Evolutionary conservation across 2,888 invertebrate genomes (phyloP), one percentile per base, ranked within the genome.

Genomic region (Athalia circularis): DNA sequence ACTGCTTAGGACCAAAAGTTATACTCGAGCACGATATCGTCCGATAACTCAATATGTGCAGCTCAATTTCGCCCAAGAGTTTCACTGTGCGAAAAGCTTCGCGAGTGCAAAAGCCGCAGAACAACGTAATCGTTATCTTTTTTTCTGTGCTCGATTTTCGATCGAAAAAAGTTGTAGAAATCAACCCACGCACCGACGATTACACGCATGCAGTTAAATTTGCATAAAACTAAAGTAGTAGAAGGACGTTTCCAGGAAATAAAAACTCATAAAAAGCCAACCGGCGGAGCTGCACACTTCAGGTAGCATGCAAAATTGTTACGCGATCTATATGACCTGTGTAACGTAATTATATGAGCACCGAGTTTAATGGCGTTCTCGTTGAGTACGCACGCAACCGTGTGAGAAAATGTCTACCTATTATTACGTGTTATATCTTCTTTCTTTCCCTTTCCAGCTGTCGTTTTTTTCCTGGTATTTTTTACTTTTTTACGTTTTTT

Each of bases 1-100:
- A 52, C 57, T 43, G 54, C 43, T 43, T n/a, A 45, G 7, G 57
- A 45, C 54, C 45, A 3, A 70, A 65, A 29, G 29, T 29, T 54
- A 6, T 54, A 43, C 70, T 70, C 70, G 45, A 7, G 29, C 8
- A 57, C 50, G 70, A 70, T 70, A 70, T 54, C 45, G 70, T 57
- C 57, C 52, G 57, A 54, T 57, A 70, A 57, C 45, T 57, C 70
- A 70, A 70, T 70, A 70, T 70, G 2, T 29, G 54, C 70, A 70
- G 70, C 57, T 70, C n/a, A 45, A 54, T 50, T 50, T 70, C 15
- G 54, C 57, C 57, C 3, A 29, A 70, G 68, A 54, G 68, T 70
- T 70, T 15, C 29, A 43, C 11, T 43, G 43, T 52, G 50, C 5
- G 3, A 11, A 52, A 7, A 1, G 52, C 52, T 9, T 9, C 8